These are phyloP conservation scores for Phanerotoma sp. DNA, from an alignment of 2,888 invertebrate genomes.

Conservation along the genomic window DNA sequence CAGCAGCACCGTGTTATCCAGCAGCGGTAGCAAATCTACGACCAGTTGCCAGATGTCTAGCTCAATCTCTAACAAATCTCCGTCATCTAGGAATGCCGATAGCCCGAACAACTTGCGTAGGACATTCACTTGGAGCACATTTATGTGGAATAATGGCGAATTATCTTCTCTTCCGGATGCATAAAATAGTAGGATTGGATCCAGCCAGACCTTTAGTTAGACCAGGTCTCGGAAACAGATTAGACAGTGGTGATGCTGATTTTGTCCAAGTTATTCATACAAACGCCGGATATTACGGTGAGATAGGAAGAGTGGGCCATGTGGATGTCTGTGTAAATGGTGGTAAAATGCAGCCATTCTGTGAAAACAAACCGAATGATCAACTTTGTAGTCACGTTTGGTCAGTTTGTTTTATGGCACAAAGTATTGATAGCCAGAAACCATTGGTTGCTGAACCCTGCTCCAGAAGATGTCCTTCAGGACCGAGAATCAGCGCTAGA, in stretches of 20 bases:
- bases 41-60: conserved; percentile 71
- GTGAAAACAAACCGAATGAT: conserved; percentile 69
- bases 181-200: conserved; percentile 74
- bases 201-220: conserved; percentile 74
- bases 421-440: conserved; percentile 65
- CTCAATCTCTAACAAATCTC: conserved; percentile 65
- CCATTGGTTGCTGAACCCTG: conserved; percentile 68
- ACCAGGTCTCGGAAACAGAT: conserved; percentile 64
- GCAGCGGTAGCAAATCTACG: conserved; percentile 76
- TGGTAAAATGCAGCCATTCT: conserved; percentile 73
- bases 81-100: conserved; percentile 68
- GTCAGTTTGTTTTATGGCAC: conserved; percentile 78
- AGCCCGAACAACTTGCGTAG: conserved; percentile 71
- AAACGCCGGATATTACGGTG: conserved; percentile 78
- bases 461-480: conserved; percentile 71
- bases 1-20: conserved; percentile 71
- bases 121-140: conserved; percentile 77
- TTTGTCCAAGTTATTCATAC: conserved; percentile 79
- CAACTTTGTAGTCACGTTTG: conserved; percentile 80
- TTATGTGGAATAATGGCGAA: conserved; percentile 75
- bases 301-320: conserved; percentile 71
- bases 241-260: conserved; percentile 74
- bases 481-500: conserved; percentile 61
- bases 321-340: conserved; percentile 82
- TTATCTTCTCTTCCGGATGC: conserved; percentile 70